Conservation (phyloP, 2,113 vertebrate species). For the Oncorhynchus gorbuscha region DNA sequence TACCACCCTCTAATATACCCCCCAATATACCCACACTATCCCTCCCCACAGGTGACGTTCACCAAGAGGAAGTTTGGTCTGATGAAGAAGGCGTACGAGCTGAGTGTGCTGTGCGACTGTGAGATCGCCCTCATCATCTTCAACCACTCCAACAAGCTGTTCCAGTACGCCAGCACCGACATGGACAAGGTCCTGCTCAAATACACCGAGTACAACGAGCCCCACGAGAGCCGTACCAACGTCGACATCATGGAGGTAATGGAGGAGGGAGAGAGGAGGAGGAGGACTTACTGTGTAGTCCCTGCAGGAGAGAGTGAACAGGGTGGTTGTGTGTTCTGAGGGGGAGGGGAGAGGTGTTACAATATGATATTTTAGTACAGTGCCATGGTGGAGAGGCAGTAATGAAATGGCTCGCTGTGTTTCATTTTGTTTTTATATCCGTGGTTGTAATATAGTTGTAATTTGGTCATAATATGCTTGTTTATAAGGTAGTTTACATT, state of each 20-base stretch:
- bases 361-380: background rate
- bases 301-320: background rate
- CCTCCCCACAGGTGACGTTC: conserved; percentile 83
- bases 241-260: conserved; percentile 92
- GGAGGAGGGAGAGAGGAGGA: background rate
- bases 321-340: background rate
- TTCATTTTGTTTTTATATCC: background rate
- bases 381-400: background rate
- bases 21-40: no score
- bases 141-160: conserved; percentile 94
- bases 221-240: conserved; percentile 92
- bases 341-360: background rate
- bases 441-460: no score
- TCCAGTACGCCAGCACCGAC: conserved; percentile 95
- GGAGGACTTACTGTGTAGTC: background rate
- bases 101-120: conserved; percentile 92
- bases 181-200: conserved; percentile 98
- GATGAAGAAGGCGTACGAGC: conserved; percentile 95
- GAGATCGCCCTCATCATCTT: conserved; percentile 96
- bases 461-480: background rate
- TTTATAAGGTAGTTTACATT: background rate
- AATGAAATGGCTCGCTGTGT: background rate
- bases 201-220: conserved; percentile 95
- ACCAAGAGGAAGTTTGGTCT: conserved; percentile 91
- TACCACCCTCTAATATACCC: no score